These are phyloP conservation scores for Sebastes schlegelii DNA, from an alignment of 2,113 vertebrate species.

Conservation along the genomic window DNA sequence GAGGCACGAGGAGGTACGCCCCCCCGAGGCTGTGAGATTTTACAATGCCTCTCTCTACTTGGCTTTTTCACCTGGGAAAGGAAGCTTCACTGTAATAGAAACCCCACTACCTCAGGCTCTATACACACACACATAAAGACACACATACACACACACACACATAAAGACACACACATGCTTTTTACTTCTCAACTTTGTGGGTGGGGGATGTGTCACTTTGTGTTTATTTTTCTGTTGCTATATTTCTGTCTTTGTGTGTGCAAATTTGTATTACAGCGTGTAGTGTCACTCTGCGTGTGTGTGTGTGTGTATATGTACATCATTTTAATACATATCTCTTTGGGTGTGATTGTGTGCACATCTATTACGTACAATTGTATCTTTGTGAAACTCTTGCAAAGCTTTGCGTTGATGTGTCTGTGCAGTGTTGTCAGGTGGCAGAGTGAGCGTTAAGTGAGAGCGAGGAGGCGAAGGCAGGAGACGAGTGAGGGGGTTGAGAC, in stretches of 20 bases:
- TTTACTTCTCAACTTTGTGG: not conserved
- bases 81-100: conserved; percentile 72
- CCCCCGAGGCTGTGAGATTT: conserved; percentile 66
- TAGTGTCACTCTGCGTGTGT: not conserved
- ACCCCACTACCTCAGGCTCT: conserved; percentile 62
- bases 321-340: not conserved
- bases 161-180: not conserved
- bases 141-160: conserved; percentile 13
- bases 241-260: not conserved
- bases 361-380: too few species aligned
- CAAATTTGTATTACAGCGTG: not conserved
- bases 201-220: conserved; percentile 1
- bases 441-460: conserved; percentile 44
- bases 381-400: not conserved
- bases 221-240: not conserved
- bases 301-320: not conserved
- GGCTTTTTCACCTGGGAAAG: conserved; percentile 73
- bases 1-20: not conserved
- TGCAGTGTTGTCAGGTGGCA: conserved; percentile 49
- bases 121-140: conserved; percentile 21
- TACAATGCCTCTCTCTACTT: conserved; percentile 38
- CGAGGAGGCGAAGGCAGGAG: conserved; percentile 35
- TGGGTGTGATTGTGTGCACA: not conserved
- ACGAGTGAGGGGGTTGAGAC: conserved; percentile 42
- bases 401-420: not conserved